Evolutionary conservation across 2,888 invertebrate species (phyloP).

Genomic region (Galerucella calmariensis): DNA sequence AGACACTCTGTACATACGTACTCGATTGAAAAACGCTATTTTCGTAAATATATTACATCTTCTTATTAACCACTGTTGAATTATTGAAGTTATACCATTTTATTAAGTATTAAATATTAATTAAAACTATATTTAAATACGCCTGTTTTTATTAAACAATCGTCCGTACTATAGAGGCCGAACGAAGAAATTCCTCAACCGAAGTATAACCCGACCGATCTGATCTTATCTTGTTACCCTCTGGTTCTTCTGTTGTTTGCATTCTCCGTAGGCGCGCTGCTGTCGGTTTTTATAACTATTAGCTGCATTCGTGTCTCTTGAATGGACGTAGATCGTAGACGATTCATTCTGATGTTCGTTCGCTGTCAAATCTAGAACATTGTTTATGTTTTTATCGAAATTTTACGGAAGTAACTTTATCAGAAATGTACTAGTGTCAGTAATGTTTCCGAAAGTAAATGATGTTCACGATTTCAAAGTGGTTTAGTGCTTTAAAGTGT

Average conservation of each 20-base stretch:
- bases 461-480: not conserved
- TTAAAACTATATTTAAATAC: no score
- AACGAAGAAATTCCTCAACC: constrained; percentile 21
- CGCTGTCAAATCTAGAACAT: constrained; percentile 41
- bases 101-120: no score
- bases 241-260: constrained; percentile 41
- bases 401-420: constrained; percentile 40
- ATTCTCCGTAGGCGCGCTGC: constrained; percentile 52
- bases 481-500: constrained; percentile 24
- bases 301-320: constrained; percentile 54
- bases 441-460: not conserved
- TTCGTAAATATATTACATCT: no score
- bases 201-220: constrained; percentile 23
- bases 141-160: not conserved
- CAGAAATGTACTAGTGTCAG: constrained; percentile 11
- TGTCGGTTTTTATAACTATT: constrained; percentile 44
- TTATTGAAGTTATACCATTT: no score
- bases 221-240: constrained; percentile 37
- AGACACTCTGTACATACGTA: no score
- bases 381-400: constrained; percentile 52
- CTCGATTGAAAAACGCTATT: no score
- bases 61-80: no score
- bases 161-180: constrained; percentile 9
- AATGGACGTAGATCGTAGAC: constrained; percentile 49
- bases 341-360: constrained; percentile 42